phyloP scores from a whole-genome alignment of 2,888 invertebrate genomes.

The Philonicus albiceps region DNA sequence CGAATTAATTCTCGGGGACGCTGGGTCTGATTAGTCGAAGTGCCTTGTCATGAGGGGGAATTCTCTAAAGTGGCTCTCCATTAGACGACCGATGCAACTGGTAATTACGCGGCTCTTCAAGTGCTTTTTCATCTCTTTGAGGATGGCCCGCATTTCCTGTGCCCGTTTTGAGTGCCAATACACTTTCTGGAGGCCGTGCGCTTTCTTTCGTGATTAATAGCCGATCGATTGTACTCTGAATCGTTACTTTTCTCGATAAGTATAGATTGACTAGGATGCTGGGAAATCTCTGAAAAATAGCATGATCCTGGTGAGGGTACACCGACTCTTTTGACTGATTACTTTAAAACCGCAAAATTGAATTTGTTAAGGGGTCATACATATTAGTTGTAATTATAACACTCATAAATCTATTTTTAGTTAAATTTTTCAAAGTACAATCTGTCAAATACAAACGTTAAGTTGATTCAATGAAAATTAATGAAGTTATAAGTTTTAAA shows the following conservation, averaged over 20 bases:
- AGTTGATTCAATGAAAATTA: no score
- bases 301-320: background rate
- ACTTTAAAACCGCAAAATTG: background rate
- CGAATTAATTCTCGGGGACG: background rate
- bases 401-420: no score
- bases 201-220: conserved; percentile 11
- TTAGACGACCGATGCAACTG: conserved; percentile 18
- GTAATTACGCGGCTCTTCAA: conserved; percentile 15
- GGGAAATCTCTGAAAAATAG: background rate
- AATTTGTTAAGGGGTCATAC: background rate
- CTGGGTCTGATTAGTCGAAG: conserved; percentile 1
- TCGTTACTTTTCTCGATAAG: background rate
- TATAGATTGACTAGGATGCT: background rate
- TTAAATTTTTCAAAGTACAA: no score
- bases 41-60: background rate
- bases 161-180: background rate
- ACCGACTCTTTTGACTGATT: background rate
- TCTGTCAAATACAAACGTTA: no score
- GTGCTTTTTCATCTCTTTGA: conserved; percentile 18
- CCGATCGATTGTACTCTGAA: background rate
- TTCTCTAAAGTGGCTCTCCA: conserved; percentile 28
- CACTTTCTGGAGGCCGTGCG: background rate
- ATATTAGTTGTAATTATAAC: no score
- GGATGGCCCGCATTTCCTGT: conserved; percentile 42
- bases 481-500: no score